Evolutionary conservation across 1,140 invertebrate genomes (phyloP).

Genomic region (Magallana ariakensis): DNA sequence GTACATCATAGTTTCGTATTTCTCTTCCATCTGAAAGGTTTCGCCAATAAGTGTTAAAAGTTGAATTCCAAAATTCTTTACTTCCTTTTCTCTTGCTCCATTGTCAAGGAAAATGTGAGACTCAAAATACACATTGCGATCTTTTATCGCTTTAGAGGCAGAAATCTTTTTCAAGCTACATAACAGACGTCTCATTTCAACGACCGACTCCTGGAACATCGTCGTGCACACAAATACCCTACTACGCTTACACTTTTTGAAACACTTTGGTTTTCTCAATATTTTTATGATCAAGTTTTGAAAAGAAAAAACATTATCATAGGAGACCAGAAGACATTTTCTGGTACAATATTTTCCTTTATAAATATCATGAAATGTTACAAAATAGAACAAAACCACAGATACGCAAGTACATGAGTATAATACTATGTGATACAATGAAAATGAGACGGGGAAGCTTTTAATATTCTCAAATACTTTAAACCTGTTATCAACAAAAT

Average conservation of each 20-base stretch:
- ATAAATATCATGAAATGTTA: neutral
- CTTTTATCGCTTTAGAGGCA: conserved; percentile 50
- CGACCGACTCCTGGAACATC: conserved; percentile 68
- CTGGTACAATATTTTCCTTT: neutral
- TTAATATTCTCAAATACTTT: neutral
- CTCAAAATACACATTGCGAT: conserved; percentile 60
- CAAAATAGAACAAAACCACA: neutral
- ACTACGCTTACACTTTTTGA: neutral
- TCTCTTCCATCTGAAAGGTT: conserved; percentile 55
- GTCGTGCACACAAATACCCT: conserved; percentile 71
- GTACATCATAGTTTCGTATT: conserved; percentile 48
- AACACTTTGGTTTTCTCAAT: neutral
- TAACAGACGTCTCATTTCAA: conserved; percentile 70
- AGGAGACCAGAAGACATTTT: neutral
- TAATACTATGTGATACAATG: neutral
- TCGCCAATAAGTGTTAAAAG: conserved; percentile 61
- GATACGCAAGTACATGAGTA: neutral
- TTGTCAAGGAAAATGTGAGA: conserved; percentile 74
- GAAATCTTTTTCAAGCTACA: conserved; percentile 63
- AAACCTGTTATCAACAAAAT: neutral
- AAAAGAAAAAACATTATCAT: neutral
- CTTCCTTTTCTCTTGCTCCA: conserved; percentile 55
- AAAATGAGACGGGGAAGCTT: neutral
- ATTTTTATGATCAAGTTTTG: neutral
- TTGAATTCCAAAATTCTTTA: conserved; percentile 70